phyloP scores from a whole-genome alignment of 2,113 vertebrate species.

The Microtus oregoni region DNA sequence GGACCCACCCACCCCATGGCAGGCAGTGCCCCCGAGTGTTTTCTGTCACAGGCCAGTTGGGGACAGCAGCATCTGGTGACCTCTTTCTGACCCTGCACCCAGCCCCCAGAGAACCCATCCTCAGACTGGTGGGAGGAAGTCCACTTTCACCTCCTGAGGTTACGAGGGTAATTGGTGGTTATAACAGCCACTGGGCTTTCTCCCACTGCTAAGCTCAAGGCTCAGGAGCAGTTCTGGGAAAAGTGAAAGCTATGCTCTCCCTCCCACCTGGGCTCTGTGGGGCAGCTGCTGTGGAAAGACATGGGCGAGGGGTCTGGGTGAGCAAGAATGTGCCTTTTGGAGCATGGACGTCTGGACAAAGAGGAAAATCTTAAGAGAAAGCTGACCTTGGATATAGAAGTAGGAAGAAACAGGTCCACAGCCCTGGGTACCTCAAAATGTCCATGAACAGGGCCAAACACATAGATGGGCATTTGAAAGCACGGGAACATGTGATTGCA shows the following conservation, averaged over 20 bases:
- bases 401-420: background rate
- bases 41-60: background rate
- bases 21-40: background rate
- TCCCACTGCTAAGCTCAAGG: constrained; percentile 37
- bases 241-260: background rate
- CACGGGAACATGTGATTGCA: background rate
- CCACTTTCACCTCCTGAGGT: background rate
- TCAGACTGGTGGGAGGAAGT: background rate
- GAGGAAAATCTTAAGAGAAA: background rate
- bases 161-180: background rate
- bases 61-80: background rate
- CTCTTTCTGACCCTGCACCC: background rate
- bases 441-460: background rate
- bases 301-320: background rate
- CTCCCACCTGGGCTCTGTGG: background rate
- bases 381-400: too few relatives aligned
- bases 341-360: background rate
- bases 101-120: background rate
- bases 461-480: background rate
- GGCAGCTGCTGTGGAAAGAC: background rate
- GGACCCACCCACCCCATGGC: background rate
- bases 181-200: background rate
- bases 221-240: background rate
- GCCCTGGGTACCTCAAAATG: background rate
- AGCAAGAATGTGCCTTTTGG: background rate